phyloP scores from a whole-genome alignment of 92 coral and sea anemone genomes.

The Diadumene lineata region DNA sequence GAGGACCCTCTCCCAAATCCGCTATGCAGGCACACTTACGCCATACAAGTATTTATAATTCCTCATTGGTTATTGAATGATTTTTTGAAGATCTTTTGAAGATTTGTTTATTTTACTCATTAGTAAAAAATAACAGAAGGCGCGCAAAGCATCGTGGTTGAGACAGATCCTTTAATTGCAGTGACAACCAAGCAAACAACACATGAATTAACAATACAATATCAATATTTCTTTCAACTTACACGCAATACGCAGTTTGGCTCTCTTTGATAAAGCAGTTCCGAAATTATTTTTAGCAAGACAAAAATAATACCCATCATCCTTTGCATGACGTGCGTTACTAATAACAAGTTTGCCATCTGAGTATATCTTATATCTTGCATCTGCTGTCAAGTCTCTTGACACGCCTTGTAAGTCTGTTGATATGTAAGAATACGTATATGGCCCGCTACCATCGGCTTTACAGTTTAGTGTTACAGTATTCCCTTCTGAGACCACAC shows the following conservation, averaged over 20 bases:
- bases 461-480: conserved; percentile 55
- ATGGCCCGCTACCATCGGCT: conserved; percentile 48
- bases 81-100: no score
- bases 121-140: no score
- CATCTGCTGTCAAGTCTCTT: conserved; percentile 46
- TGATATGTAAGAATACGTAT: conserved; percentile 61
- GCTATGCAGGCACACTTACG: no score
- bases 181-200: no score
- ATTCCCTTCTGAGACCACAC: conserved; percentile 49
- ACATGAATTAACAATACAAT: no score
- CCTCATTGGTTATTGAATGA: no score
- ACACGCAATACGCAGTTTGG: conserved; percentile 76
- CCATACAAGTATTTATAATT: no score
- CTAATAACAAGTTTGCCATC: conserved; percentile 72
- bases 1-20: no score
- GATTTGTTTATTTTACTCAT: no score
- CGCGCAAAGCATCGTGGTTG: no score
- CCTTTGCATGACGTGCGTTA: conserved; percentile 62
- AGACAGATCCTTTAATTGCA: no score
- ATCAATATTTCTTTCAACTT: no score
- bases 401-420: conserved; percentile 48
- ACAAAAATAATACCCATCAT: conserved; percentile 90
- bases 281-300: conserved; percentile 69
- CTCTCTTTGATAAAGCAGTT: conserved; percentile 59
- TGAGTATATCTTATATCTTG: conserved; percentile 37